Evolutionary conservation across 2,113 vertebrate genomes (phyloP).

Genomic region (Stomatorhinus ivindoensis): DNA sequence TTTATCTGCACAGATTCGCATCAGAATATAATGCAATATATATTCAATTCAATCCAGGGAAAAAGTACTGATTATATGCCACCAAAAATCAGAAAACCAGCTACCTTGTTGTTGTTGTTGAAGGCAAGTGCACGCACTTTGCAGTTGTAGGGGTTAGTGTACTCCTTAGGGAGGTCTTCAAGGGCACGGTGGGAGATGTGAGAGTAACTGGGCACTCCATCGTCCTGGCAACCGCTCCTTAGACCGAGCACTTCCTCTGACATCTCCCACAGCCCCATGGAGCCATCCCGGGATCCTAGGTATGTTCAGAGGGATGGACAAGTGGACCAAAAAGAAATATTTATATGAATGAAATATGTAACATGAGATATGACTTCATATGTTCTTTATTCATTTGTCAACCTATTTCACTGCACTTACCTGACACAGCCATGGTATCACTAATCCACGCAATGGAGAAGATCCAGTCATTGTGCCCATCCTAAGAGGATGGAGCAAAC

Average conservation of each 20-base stretch:
- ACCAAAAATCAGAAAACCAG: conserved; percentile 5
- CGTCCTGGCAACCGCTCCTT: conserved; percentile 65
- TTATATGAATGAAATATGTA: neutral
- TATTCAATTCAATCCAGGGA: neutral
- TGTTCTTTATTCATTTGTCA: neutral
- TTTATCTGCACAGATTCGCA: neutral
- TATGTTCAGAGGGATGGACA: conserved; percentile 8
- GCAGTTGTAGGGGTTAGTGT: conserved; percentile 91
- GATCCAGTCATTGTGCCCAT: conserved; percentile 98
- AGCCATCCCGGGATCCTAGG: conserved; percentile 92
- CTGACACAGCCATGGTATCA: conserved; percentile 94
- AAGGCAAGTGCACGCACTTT: conserved; percentile 95
- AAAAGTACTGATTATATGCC: neutral
- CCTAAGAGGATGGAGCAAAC: conserved; percentile 54
- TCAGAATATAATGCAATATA: neutral
- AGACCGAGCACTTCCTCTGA: conserved; percentile 81
- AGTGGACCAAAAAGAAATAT: neutral
- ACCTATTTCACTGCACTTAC: conserved; percentile 56
- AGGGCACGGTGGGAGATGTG: conserved; percentile 89
- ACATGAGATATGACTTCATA: neutral
- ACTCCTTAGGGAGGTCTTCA: conserved; percentile 94
- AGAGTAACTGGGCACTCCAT: conserved; percentile 80
- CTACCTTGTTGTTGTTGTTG: conserved; percentile 90
- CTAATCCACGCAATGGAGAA: conserved; percentile 99
- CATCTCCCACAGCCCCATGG: conserved; percentile 96